Percentiles rank a stretch among this genome's conserved stretches.
Conservation (phyloP, 2,888 invertebrate species). For the Phasia obesa region DNA sequence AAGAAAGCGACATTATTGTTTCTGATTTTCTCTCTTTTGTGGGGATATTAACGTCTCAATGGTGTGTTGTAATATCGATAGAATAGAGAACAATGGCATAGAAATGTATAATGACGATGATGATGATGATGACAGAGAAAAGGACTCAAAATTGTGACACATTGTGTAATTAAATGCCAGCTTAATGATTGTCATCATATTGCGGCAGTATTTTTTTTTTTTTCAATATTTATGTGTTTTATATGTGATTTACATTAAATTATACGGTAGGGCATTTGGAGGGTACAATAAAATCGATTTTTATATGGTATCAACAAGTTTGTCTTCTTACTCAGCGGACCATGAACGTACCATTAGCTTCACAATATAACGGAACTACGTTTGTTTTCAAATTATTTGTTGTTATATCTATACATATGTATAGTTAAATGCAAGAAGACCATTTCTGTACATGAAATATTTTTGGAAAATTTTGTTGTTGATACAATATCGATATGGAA, state of each 20-base stretch:
- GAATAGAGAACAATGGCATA: conserved; percentile 17
- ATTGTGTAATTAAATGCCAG: conserved; percentile 79
- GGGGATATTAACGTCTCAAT: conserved; percentile 47
- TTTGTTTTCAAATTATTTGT: too few relatives aligned
- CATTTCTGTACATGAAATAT: too few relatives aligned
- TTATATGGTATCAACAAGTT: too few relatives aligned
- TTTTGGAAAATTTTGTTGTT: too few relatives aligned
- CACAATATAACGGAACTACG: too few relatives aligned
- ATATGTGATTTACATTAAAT: background rate
- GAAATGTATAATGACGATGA: conserved; percentile 9
- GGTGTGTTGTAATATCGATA: conserved; percentile 43
- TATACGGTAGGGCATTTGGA: background rate
- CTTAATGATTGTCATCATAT: conserved; percentile 75
- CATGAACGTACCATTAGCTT: too few relatives aligned
- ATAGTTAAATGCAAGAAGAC: too few relatives aligned
- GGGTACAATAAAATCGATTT: too few relatives aligned
- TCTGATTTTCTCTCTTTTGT: conserved; percentile 39
- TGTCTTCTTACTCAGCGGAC: too few relatives aligned
- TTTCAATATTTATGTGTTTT: conserved; percentile 29
- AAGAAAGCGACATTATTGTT: conserved; percentile 75
- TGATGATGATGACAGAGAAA: conserved; percentile 8
- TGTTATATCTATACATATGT: too few relatives aligned
- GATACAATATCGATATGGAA: too few relatives aligned
- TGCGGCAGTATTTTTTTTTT: conserved; percentile 45
- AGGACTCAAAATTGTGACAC: conserved; percentile 71